phyloP scores from a whole-genome alignment of 2,113 vertebrate species.

The Ciconia maguari region DNA sequence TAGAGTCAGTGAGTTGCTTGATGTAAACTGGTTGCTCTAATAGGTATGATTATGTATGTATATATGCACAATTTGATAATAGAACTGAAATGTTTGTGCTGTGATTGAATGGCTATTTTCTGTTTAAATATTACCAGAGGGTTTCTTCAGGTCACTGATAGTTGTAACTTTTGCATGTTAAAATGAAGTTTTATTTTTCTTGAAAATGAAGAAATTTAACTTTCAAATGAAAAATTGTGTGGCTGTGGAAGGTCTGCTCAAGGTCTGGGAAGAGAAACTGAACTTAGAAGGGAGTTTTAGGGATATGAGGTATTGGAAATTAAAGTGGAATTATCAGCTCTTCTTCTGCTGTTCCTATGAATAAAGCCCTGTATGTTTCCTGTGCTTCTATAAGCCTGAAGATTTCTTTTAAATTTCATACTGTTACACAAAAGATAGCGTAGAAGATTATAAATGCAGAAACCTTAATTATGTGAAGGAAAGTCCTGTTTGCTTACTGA shows the following conservation, averaged over 20 bases:
- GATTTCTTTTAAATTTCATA: neutral
- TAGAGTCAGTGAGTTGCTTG: neutral
- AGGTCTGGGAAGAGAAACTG: neutral
- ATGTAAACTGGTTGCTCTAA: neutral
- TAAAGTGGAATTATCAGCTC: neutral
- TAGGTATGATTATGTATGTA: neutral
- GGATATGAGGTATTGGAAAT: neutral
- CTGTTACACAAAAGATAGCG: neutral
- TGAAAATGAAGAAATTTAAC: neutral
- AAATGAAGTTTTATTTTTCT: neutral
- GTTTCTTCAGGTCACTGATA: neutral
- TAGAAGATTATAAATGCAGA: neutral
- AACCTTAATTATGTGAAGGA: neutral
- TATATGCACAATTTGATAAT: rapidly evolving
- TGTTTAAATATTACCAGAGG: neutral
- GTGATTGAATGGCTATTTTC: neutral
- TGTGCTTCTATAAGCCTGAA: neutral
- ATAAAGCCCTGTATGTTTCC: neutral
- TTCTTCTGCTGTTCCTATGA: neutral
- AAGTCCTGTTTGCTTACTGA: neutral
- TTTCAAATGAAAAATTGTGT: neutral
- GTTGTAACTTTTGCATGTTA: neutral
- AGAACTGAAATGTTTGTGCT: neutral
- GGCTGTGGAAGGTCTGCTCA: neutral
- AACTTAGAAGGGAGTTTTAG: neutral